Conservation (phyloP, 2,888 invertebrate species). For the Villa cingulata region DNA sequence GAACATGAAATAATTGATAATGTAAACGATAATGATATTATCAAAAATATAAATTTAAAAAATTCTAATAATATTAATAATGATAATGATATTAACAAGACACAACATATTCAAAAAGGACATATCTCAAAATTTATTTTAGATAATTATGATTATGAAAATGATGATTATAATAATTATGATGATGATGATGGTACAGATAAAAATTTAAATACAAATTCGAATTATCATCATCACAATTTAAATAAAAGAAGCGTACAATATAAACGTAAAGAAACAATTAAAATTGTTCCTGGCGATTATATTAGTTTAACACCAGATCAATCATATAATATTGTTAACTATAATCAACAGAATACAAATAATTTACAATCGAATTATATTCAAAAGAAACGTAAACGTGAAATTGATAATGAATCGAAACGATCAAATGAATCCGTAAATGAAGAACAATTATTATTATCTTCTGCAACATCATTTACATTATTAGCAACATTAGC, state of each 20-base stretch:
- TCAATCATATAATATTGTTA: background rate
- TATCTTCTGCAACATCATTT: background rate
- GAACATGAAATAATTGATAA: background rate
- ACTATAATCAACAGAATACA: background rate
- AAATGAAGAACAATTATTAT: background rate
- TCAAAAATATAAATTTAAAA: background rate
- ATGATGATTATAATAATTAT: background rate
- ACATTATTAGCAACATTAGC: background rate
- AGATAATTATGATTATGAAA: background rate
- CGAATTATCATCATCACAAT: conserved; percentile 3
- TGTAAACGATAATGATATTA: background rate
- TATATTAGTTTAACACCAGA: conserved; percentile 18
- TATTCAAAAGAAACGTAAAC: conserved; percentile 15
- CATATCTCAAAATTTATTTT: conserved; percentile 2
- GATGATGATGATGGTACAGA: conserved; percentile 3
- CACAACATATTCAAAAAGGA: conserved; percentile 2
- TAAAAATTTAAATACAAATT: background rate
- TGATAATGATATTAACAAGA: background rate
- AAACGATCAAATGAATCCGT: background rate
- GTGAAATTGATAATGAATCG: conserved; percentile 12
- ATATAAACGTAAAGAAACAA: conserved; percentile 16
- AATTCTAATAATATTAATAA: background rate
- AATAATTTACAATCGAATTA: conserved; percentile 12
- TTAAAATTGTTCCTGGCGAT: conserved; percentile 20
- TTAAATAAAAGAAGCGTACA: conserved; percentile 14